Evolutionary conservation across 2,888 invertebrate genomes (phyloP).

Genomic region (Lasioglossum leucozonium): DNA sequence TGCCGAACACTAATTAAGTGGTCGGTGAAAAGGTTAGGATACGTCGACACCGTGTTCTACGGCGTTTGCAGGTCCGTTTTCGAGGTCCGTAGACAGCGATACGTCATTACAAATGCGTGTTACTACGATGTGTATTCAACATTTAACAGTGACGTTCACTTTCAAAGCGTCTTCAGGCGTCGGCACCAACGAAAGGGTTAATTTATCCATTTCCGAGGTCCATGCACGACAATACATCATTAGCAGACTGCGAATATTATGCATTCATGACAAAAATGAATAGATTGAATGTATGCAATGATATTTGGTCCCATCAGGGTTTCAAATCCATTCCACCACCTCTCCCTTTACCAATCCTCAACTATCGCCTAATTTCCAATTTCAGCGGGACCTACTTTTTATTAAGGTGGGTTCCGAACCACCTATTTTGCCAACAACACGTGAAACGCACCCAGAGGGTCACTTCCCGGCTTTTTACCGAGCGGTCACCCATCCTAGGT

Average conservation of each 20-base stretch:
- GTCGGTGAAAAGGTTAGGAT: constrained; percentile 26
- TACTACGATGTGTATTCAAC: not conserved
- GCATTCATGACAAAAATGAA: not conserved
- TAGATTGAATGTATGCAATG: no score
- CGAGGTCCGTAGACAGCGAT: not conserved
- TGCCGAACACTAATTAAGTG: constrained; percentile 44
- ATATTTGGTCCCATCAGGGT: no score
- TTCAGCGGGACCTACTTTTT: no score
- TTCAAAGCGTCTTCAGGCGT: not conserved
- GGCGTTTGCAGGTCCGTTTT: not conserved
- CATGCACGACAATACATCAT: not conserved
- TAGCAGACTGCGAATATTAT: not conserved
- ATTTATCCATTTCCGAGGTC: not conserved
- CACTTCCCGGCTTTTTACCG: no score
- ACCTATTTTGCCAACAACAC: no score
- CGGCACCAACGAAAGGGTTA: not conserved
- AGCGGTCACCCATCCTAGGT: no score
- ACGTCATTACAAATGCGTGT: not conserved
- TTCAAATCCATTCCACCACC: no score
- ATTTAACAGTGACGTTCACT: not conserved
- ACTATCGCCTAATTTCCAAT: no score
- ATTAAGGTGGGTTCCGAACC: no score
- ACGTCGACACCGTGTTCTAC: not conserved
- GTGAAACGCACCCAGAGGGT: no score
- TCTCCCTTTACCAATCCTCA: no score